Base-by-base conservation (phyloP, 1,140 invertebrate species). In the Phortica variegata region DNA sequence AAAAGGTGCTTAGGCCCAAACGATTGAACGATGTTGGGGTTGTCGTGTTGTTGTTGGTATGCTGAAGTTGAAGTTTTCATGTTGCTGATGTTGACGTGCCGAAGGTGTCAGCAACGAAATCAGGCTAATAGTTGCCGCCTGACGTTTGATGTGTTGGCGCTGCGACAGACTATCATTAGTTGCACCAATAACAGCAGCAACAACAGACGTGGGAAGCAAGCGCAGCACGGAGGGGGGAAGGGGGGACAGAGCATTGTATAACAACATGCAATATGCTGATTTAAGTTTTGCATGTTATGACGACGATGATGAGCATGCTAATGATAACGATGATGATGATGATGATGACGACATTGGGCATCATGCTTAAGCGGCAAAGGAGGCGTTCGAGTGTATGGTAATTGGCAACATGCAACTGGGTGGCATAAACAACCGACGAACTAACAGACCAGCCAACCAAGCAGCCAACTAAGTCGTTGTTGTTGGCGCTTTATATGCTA, bases 251-350 rank as follows among this genome's bases (percentile, higher is more conserved):
- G 37, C 26, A 43, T 45, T 58, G 43, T 47, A 56, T 49, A 59
- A 60, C 53, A 60, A 68, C 63, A 68, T 68, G 63, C 63, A 68
- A 68, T 68, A 68, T 68, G 63, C 60, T 68, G 63, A 68, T 68
- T 68, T 68, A 44, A 51, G 60, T 68, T 66, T 66, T 68, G 63
- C 63, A 66, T 66, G 63, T 68, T 44, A 47, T 26, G 23, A 26
- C 23, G 23, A 26, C 23, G 23, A 26, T 10, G 23, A 26, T 10
- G n/a, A n/a, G n/a, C n/a, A n/a, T n/a, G n/a, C n/a, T n/a, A n/a
- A n/a, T n/a, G 10, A 26, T 10, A 26, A 26, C 23, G 23, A 26
- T 26, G 23, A 6, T 26, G 23, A 26, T 10, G 23, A 26, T 26
- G 23, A 26, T 26, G 23, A 26, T 5, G 10, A 26, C 23, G n/a